Evolutionary conservation across 2,888 invertebrate species (phyloP), one percentile per base, ranked within the genome.

Genomic region (Doris montereyensis): DNA sequence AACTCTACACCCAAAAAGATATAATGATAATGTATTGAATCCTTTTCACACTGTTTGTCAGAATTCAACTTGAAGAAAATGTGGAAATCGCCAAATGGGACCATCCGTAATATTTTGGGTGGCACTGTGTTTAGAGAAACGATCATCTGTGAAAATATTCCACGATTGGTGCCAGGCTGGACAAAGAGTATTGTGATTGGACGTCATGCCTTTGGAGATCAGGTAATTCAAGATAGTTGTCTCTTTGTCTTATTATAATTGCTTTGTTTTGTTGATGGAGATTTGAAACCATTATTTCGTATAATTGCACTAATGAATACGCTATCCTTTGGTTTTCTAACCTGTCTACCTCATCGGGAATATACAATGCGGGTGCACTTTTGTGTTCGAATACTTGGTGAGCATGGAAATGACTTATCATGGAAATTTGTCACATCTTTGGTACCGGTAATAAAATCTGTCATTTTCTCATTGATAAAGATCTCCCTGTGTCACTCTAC

Each of bases 141-240:
- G 24, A 93, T 93, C 86, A 92, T 94, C 82, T 93, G 93, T 86
- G 91, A 92, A 84, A 93, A 99, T 91, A 97, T 99, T 91, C 99
- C 99, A 8, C 95, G 98, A 83, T 93, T 99, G 80, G 99, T 99
- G 0, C 94, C 95, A 68, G 95, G 96, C 57, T 99, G 99, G 99
- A 95, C 94, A 71, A 95, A 98, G 88, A 98, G 99, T 4, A 99
- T 99, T 85, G 96, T 99, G 77, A 99, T 99, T 89, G 99, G 99
- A 1, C 96, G 99, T 93, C 99, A 99, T 91, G 93, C 93, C 8
- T 92, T 90, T 90, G 99, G 96, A 57, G 99, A 99, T 93, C 98
- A 98, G 92, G 93, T 93, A 82, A 21, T 24, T 35, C 2, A 26
- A n/a, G 10, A 32, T 32, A 8, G 13, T 13, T 24, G 1, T 65